Evolutionary conservation across 2,888 invertebrate genomes (phyloP).

Genomic region (Tholera decimalis): DNA sequence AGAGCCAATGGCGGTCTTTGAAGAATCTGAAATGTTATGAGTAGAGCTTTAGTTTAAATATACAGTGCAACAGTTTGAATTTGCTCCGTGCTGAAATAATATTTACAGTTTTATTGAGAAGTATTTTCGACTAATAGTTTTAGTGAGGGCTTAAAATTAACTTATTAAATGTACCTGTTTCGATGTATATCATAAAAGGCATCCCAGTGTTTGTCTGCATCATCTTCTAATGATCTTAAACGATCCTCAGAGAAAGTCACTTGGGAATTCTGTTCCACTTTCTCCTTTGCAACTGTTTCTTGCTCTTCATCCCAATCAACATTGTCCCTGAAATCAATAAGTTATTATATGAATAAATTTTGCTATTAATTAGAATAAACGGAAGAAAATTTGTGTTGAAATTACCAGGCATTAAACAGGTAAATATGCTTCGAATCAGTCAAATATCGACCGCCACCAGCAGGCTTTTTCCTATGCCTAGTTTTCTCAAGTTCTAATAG

Average conservation of each 20-base stretch:
- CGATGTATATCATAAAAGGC: constrained; percentile 97
- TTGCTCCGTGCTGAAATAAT: too few relatives aligned
- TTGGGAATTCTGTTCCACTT: constrained; percentile 94
- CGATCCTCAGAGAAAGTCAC: constrained; percentile 92
- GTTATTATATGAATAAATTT: neutral
- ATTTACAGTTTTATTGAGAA: too few relatives aligned
- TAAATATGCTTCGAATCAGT: constrained; percentile 92
- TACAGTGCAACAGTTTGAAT: too few relatives aligned
- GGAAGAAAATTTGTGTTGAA: constrained; percentile 14
- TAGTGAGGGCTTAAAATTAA: neutral
- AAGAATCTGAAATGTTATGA: constrained; percentile 93
- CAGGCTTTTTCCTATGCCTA: constrained; percentile 93
- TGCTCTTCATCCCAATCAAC: constrained; percentile 97
- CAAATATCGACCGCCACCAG: constrained; percentile 93
- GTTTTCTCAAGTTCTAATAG: constrained; percentile 86
- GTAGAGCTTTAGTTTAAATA: neutral
- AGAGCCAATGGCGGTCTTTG: constrained; percentile 99
- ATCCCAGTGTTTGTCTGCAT: constrained; percentile 97
- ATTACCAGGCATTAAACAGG: constrained; percentile 96
- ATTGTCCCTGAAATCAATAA: constrained; percentile 95
- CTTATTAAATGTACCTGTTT: constrained; percentile 91
- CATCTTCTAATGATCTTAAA: constrained; percentile 93
- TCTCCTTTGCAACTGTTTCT: constrained; percentile 94
- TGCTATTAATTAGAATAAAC: constrained; percentile 1
- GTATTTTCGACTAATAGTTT: neutral